Evolutionary conservation across 92 coral and sea anemone species (phyloP).

Genomic region (Anthopleura xanthogrammica): DNA sequence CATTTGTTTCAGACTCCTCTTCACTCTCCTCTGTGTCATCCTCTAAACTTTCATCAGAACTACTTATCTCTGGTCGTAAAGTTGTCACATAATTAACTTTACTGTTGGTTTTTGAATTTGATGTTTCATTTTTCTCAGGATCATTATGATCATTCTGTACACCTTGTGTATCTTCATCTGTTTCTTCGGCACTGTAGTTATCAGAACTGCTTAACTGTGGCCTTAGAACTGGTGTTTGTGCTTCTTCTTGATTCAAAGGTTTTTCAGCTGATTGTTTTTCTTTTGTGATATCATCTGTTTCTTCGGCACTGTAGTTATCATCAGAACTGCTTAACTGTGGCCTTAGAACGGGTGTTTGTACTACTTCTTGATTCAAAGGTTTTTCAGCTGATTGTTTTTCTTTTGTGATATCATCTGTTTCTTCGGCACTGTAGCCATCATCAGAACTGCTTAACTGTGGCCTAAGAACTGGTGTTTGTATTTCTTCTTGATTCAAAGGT

Average conservation of each 20-base stretch:
- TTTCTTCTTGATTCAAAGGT: neutral
- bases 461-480: neutral
- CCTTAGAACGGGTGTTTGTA: neutral
- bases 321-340: slow-evolving; percentile 30
- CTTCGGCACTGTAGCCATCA: slow-evolving; percentile 9
- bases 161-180: slow-evolving; percentile 1
- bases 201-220: slow-evolving; percentile 31
- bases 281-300: neutral
- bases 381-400: neutral
- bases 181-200: neutral
- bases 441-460: slow-evolving; percentile 31
- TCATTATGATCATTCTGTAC: no score
- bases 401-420: neutral
- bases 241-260: neutral
- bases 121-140: neutral
- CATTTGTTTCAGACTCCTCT: slow-evolving; percentile 8
- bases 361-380: neutral
- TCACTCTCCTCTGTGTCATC: slow-evolving; percentile 1
- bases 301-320: slow-evolving; percentile 15
- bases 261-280: neutral
- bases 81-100: neutral
- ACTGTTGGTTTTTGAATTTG: neutral
- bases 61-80: neutral
- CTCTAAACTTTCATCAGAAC: slow-evolving; percentile 35
- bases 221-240: neutral